A percentile compares a stretch with the other conserved stretches of the same genome.
Conservation (phyloP, 1,140 invertebrate species). For the Onthophagus taurus region DNA sequence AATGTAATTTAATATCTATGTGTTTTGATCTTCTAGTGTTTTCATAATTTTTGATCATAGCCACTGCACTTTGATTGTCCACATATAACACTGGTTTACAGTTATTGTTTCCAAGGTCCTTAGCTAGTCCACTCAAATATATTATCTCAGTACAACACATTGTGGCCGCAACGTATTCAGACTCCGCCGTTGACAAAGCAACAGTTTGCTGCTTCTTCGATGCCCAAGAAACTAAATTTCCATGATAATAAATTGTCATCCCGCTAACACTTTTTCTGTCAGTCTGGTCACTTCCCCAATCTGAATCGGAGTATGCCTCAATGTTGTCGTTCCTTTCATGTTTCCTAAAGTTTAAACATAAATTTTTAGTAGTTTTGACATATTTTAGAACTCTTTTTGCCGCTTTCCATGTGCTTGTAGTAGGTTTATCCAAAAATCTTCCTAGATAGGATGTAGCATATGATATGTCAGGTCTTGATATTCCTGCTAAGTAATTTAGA, state of each 20-base stretch:
- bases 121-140: conserved; percentile 2
- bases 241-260: neutral
- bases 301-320: conserved; percentile 23
- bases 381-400: conserved; percentile 37
- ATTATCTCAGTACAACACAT: conserved; percentile 1
- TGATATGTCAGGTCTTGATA: neutral
- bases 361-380: conserved; percentile 32
- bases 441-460: conserved; percentile 13
- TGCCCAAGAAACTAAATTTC: conserved; percentile 4
- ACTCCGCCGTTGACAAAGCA: conserved; percentile 5
- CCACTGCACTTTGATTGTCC: conserved; percentile 5
- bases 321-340: conserved; percentile 12
- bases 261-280: conserved; percentile 22
- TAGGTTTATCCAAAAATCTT: conserved; percentile 26
- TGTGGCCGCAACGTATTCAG: conserved; percentile 7
- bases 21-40: conserved; percentile 3
- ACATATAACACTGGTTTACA: conserved; percentile 1
- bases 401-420: conserved; percentile 27
- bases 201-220: conserved; percentile 8
- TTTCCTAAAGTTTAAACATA: conserved; percentile 18
- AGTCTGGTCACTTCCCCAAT: conserved; percentile 28
- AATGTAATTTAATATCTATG: conserved; percentile 6
- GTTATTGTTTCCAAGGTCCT: neutral
- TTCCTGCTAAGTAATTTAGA: conserved; percentile 2
- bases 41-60: conserved; percentile 2